A percentile compares a stretch with the other conserved stretches of the same genome.
These are phyloP conservation scores for Anhinga anhinga DNA, from an alignment of 2,113 vertebrate genomes.

Conservation along the genomic window DNA sequence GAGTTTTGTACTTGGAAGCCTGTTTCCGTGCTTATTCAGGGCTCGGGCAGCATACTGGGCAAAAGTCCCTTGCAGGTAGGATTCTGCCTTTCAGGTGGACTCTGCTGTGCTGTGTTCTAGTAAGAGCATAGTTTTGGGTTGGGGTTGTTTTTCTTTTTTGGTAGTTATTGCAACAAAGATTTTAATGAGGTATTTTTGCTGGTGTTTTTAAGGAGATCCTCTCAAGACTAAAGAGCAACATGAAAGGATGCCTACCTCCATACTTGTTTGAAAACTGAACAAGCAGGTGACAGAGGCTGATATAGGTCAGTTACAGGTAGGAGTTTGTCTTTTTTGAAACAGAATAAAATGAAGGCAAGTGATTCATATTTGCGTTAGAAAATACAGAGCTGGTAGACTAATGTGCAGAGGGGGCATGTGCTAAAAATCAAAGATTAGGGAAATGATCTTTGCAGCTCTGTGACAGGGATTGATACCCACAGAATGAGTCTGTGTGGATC, in stretches of 20 bases:
- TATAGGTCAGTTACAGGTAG: conserved; percentile 41
- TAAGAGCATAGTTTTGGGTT: not conserved
- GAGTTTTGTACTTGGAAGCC: not conserved
- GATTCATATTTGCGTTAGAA: not conserved
- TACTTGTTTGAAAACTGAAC: conserved; percentile 33
- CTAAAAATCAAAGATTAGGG: not conserved
- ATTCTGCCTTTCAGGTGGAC: not conserved
- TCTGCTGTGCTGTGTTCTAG: not conserved
- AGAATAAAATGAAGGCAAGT: not conserved
- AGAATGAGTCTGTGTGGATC: not conserved
- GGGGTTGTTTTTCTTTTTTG: not conserved
- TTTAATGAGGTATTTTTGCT: conserved; percentile 44
- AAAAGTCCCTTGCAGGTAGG: not conserved
- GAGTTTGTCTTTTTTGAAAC: conserved; percentile 1
- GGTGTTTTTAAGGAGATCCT: conserved; percentile 47
- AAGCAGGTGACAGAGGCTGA: conserved; percentile 45
- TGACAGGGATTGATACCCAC: not conserved
- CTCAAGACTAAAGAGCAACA: conserved; percentile 33
- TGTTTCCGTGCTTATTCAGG: not conserved
- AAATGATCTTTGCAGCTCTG: not conserved
- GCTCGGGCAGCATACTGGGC: not conserved
- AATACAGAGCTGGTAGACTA: not conserved
- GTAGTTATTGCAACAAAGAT: not conserved
- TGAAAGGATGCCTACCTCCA: not conserved
- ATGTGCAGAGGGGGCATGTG: not conserved